Evolutionary conservation across 1,140 invertebrate genomes (phyloP).

Genomic region (Anoplolepis gracilipes): DNA sequence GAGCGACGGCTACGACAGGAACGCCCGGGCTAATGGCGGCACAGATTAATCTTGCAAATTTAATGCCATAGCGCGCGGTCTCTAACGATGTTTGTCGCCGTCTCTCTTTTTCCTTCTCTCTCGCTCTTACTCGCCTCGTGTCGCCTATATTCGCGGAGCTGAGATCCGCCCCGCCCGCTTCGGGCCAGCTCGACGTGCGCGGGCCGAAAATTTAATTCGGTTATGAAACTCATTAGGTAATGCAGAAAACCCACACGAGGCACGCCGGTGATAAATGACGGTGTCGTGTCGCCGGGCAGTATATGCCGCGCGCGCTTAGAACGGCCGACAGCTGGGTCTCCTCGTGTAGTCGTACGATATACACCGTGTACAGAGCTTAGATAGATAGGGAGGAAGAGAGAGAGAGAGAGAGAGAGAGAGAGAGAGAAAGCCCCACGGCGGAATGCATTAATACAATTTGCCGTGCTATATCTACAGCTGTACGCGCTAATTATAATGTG

Average conservation of each 20-base stretch:
- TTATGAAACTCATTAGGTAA: constrained; percentile 83
- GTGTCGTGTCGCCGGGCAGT: constrained; percentile 80
- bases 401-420: constrained; percentile 22
- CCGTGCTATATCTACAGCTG: constrained; percentile 69
- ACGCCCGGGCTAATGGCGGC: constrained; percentile 72
- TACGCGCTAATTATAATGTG: constrained; percentile 74
- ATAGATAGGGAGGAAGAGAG: constrained; percentile 29
- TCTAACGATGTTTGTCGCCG: constrained; percentile 69
- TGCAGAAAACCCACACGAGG: constrained; percentile 79
- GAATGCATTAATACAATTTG: constrained; percentile 82
- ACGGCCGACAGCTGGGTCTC: constrained; percentile 79
- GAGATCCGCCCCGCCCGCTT: constrained; percentile 46
- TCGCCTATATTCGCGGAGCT: background rate
- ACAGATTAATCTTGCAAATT: constrained; percentile 80
- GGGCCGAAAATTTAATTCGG: constrained; percentile 80
- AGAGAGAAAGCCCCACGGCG: constrained; percentile 71
- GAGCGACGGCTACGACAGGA: constrained; percentile 52
- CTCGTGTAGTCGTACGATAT: constrained; percentile 71
- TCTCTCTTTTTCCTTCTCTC: constrained; percentile 49
- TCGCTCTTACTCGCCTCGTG: background rate
- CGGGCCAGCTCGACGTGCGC: constrained; percentile 41
- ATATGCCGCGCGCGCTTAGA: constrained; percentile 71
- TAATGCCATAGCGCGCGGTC: constrained; percentile 67
- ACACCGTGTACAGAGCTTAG: constrained; percentile 54
- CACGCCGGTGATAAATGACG: constrained; percentile 80